Conservation (phyloP, 2,888 invertebrate genomes). For the Agrotis exclamationis region DNA sequence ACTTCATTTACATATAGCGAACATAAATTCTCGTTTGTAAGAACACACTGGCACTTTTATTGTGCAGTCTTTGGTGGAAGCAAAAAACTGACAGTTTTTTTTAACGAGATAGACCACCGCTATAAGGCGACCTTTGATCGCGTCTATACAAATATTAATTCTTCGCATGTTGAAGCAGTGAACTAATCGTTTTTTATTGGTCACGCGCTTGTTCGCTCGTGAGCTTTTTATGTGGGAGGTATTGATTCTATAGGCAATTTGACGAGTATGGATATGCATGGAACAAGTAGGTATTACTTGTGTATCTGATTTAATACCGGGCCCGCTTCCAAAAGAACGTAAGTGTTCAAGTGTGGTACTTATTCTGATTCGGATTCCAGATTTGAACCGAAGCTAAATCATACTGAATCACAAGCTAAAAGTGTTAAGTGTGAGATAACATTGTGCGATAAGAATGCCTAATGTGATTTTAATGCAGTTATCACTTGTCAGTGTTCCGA, state of each 20-base stretch:
- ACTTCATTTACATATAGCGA: slow-evolving; percentile 87
- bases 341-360: slow-evolving; percentile 54
- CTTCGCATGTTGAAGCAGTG: slow-evolving; percentile 78
- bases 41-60: slow-evolving; percentile 90
- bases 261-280: slow-evolving; percentile 68
- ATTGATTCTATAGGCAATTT: slow-evolving; percentile 70
- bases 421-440: slow-evolving; percentile 55
- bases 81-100: slow-evolving; percentile 83
- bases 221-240: slow-evolving; percentile 78
- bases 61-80: slow-evolving; percentile 85
- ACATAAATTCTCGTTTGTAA: slow-evolving; percentile 91
- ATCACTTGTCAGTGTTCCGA: slow-evolving; percentile 50
- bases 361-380: slow-evolving; percentile 57
- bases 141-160: slow-evolving; percentile 88
- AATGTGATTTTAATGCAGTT: slow-evolving; percentile 59
- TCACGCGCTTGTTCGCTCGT: slow-evolving; percentile 73
- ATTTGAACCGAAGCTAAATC: slow-evolving; percentile 52
- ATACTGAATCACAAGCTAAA: slow-evolving; percentile 46
- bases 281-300: slow-evolving; percentile 62
- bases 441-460: slow-evolving; percentile 46
- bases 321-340: slow-evolving; percentile 40
- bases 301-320: slow-evolving; percentile 64
- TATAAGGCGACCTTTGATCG: slow-evolving; percentile 83
- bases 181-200: slow-evolving; percentile 84
- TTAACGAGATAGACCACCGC: slow-evolving; percentile 81